phyloP scores from a whole-genome alignment of 35 echinoderm and acorn worm species.

The Ptychodera flava region DNA sequence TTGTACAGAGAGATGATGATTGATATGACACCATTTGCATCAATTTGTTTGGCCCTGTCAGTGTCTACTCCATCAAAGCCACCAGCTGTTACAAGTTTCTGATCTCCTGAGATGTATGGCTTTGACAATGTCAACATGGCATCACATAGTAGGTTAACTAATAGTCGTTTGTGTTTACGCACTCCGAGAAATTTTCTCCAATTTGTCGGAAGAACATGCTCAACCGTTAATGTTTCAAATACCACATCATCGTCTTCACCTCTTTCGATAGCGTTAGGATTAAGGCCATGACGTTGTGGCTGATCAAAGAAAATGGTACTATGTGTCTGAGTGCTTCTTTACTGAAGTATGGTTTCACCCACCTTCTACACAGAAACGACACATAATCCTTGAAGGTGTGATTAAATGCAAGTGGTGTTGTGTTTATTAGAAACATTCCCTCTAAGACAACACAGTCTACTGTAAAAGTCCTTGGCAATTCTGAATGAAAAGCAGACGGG shows the following conservation, averaged over 20 bases:
- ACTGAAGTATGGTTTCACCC: neutral
- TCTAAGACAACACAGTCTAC: neutral
- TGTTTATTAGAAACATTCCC: neutral
- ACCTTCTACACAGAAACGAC: neutral
- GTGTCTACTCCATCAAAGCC: neutral
- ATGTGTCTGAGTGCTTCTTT: neutral
- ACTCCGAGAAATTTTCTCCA: neutral
- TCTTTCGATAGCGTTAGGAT: neutral
- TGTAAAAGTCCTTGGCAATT: neutral
- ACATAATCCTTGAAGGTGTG: neutral
- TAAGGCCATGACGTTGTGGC: neutral
- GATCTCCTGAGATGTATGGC: neutral
- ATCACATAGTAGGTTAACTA: neutral
- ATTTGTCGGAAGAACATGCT: neutral
- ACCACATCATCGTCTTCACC: neutral
- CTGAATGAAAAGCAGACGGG: neutral
- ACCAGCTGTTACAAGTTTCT: neutral
- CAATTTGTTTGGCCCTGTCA: neutral
- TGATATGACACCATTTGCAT: neutral
- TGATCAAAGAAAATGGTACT: neutral
- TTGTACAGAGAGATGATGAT: too few relatives aligned
- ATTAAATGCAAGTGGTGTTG: neutral
- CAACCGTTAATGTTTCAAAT: neutral
- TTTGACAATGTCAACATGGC: neutral
- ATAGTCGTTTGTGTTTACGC: neutral